phyloP scores from a whole-genome alignment of 1,140 invertebrate genomes.

The Araneus ventricosus region DNA sequence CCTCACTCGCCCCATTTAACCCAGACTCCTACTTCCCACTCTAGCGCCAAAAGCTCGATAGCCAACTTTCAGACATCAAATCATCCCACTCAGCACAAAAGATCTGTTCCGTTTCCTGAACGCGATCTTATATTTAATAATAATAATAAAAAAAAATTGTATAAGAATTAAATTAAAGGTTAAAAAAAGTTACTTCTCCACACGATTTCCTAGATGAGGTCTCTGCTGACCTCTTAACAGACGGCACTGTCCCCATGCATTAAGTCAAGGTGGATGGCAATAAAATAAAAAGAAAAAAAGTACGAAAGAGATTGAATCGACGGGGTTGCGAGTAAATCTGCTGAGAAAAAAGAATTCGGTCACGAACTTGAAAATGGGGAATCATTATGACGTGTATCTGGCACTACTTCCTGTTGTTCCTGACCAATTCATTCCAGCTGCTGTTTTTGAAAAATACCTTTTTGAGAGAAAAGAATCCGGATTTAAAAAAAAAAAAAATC shows the following conservation, averaged over 20 bases:
- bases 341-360: conserved; percentile 31
- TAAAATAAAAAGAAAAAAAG: background rate
- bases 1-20: conserved; percentile 37
- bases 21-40: conserved; percentile 30
- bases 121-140: background rate
- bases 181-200: background rate
- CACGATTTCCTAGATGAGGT: conserved; percentile 39
- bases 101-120: conserved; percentile 17
- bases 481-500: background rate
- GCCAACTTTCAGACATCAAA: conserved; percentile 6
- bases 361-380: conserved; percentile 55
- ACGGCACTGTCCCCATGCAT: background rate
- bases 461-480: background rate
- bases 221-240: background rate
- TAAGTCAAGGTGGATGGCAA: conserved; percentile 43
- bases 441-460: background rate
- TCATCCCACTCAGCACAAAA: conserved; percentile 12
- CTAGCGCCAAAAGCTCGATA: background rate
- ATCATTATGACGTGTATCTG: conserved; percentile 23
- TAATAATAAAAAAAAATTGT: background rate
- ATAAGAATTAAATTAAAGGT: background rate
- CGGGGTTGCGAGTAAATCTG: background rate
- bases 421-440: background rate
- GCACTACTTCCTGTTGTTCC: conserved; percentile 51
- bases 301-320: background rate